These are phyloP conservation scores for Trematomus loennbergii DNA, from an alignment of 2,113 vertebrate species.

Conservation along the genomic window DNA sequence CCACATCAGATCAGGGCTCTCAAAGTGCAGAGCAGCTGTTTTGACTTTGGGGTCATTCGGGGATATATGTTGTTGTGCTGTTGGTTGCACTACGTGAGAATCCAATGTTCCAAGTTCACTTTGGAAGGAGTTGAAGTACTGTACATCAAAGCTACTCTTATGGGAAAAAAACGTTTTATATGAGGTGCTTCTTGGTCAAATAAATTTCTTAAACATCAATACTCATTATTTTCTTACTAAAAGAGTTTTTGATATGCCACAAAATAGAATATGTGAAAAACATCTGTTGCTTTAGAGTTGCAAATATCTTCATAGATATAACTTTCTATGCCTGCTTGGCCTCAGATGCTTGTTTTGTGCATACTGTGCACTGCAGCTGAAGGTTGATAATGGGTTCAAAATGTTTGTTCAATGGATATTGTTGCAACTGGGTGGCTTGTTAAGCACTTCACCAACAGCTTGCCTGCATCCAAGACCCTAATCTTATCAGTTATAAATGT, in stretches of 20 bases:
- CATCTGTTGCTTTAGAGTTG: background rate
- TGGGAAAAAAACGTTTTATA: constrained; percentile 2
- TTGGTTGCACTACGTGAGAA: background rate
- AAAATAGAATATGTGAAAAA: background rate
- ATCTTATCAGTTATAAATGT: too few species aligned
- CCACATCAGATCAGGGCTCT: background rate
- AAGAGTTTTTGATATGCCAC: too few species aligned
- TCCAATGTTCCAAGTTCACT: background rate
- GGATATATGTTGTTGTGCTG: constrained; percentile 30
- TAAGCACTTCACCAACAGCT: too few species aligned
- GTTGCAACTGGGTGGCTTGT: too few species aligned
- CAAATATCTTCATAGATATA: background rate
- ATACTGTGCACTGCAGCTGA: too few species aligned
- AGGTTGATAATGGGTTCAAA: too few species aligned
- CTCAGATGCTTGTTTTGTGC: too few species aligned
- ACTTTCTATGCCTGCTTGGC: too few species aligned
- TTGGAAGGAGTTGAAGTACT: constrained; percentile 6
- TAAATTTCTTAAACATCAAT: background rate
- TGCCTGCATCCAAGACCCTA: too few species aligned
- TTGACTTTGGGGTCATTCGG: constrained; percentile 10
- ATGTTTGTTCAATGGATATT: too few species aligned
- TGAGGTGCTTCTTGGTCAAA: background rate
- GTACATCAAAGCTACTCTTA: constrained; percentile 1
- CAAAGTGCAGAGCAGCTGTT: constrained; percentile 24
- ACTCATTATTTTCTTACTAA: too few species aligned